Base-by-base conservation (phyloP, 2,113 vertebrate species). In the Pao palembangensis region DNA sequence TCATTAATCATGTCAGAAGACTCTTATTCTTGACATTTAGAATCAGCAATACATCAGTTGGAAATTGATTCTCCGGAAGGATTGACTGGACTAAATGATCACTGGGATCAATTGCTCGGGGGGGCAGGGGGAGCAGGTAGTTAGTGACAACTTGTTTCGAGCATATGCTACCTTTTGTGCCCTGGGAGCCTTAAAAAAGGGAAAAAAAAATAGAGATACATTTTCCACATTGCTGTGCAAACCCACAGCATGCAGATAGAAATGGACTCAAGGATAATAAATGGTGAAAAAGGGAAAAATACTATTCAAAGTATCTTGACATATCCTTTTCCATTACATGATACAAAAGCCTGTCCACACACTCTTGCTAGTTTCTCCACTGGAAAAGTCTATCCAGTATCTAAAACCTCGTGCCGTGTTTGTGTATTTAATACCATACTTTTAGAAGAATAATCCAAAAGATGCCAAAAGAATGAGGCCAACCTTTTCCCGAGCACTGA, bases 51-150 rank as follows among this genome's bases (percentile, higher is more conserved):
- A 76, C 83, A 72, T 87, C 69, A 78, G 68, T 80, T 80, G 75
- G 77, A 70, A 11, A 89, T 85, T 79, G 84, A 89, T 88, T 76
- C 72, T 66, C 79, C 61, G 72, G 74, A 55, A 79, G 78, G 62
- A 84, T 73, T 73, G 81, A 85, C 83, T 69, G 72, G 69, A 72
- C 76, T 82, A 84, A 88, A 87, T 86, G 78, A 85, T 72, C 54
- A 8, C 49, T 10, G 56, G 64, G 68, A 76, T 85, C 47, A 55
- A 84, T 83, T 3, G 48, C 58, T 63, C 57, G 31, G 18, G 38
- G 41, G 12, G n/a, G n/a, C n/a, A n/a, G n/a, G n/a, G n/a, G n/a
- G n/a, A n/a, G n/a, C n/a, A n/a, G n/a, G n/a, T n/a, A n/a, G n/a
- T n/a, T n/a, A n/a, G n/a, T n/a, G n/a, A n/a, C n/a, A 51, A 53